These are phyloP conservation scores for Odontamblyopus lacepedii DNA, from an alignment of 2,797 vertebrate species.

Conservation along the genomic window DNA sequence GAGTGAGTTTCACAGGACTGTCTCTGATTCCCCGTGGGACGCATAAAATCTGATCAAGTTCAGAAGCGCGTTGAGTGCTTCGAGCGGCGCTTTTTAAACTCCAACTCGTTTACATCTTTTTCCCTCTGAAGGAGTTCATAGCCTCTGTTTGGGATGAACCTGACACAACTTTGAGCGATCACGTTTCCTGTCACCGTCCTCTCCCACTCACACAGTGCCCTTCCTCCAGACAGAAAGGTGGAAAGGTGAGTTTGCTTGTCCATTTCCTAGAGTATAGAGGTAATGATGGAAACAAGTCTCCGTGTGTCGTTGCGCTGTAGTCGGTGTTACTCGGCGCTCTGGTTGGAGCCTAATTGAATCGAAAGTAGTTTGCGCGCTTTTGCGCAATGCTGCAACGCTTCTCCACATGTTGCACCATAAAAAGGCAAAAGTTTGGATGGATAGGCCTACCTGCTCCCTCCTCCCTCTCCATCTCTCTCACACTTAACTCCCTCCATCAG, in stretches of 20 bases:
- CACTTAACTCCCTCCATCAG: conserved; percentile 44
- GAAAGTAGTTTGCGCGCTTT: background rate
- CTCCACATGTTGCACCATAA: conserved; percentile 46
- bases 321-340: conserved; percentile 35
- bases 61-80: conserved; percentile 90
- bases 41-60: conserved; percentile 97
- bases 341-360: conserved; percentile 37
- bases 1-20: conserved; percentile 83
- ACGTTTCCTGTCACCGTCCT: conserved; percentile 67
- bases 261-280: conserved; percentile 18
- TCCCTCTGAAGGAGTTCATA: conserved; percentile 82
- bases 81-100: conserved; percentile 91
- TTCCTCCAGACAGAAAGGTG: conserved; percentile 75
- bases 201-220: conserved; percentile 76
- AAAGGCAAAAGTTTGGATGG: conserved; percentile 45
- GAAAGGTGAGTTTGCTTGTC: conserved; percentile 86
- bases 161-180: conserved; percentile 70
- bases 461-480: conserved; percentile 16
- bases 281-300: conserved; percentile 4
- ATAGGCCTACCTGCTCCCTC: conserved; percentile 30
- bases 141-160: conserved; percentile 86
- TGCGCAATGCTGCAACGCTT: conserved; percentile 35
- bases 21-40: conserved; percentile 93
- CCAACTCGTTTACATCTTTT: conserved; percentile 82
- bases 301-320: background rate